Conservation (phyloP, 2,113 vertebrate species). For the Periophthalmus modestus region DNA sequence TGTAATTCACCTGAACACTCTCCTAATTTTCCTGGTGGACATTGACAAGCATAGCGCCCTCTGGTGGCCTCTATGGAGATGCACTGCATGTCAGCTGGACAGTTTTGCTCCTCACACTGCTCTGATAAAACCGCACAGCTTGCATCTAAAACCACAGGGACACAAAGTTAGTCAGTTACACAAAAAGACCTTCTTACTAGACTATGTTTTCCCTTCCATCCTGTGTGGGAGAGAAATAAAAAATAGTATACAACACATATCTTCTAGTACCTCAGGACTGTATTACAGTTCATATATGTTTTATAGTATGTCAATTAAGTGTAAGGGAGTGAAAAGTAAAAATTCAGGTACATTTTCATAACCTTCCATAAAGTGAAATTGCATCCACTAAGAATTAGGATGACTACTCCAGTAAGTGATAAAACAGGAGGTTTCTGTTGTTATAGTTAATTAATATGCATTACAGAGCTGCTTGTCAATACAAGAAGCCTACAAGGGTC, state of each 20-base stretch:
- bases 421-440: too few relatives aligned
- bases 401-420: too few relatives aligned
- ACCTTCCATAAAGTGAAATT: too few relatives aligned
- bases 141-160: constrained; percentile 76
- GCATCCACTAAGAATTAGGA: too few relatives aligned
- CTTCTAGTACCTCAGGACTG: too few relatives aligned
- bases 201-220: background rate
- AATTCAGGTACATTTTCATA: too few relatives aligned
- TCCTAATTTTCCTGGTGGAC: constrained; percentile 92
- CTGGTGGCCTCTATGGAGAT: constrained; percentile 84
- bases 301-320: background rate
- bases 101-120: constrained; percentile 88
- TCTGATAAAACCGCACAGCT: constrained; percentile 84
- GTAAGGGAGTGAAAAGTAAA: too few relatives aligned
- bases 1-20: constrained; percentile 88
- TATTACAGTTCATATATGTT: too few relatives aligned
- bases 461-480: background rate
- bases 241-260: too few relatives aligned
- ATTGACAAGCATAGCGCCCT: constrained; percentile 90
- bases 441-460: too few relatives aligned
- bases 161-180: background rate
- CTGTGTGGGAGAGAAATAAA: background rate
- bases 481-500: background rate
- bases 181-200: background rate
- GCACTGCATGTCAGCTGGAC: constrained; percentile 96